Conservation (phyloP, 2,797 vertebrate species). For the Centroberyx gerrardi region DNA sequence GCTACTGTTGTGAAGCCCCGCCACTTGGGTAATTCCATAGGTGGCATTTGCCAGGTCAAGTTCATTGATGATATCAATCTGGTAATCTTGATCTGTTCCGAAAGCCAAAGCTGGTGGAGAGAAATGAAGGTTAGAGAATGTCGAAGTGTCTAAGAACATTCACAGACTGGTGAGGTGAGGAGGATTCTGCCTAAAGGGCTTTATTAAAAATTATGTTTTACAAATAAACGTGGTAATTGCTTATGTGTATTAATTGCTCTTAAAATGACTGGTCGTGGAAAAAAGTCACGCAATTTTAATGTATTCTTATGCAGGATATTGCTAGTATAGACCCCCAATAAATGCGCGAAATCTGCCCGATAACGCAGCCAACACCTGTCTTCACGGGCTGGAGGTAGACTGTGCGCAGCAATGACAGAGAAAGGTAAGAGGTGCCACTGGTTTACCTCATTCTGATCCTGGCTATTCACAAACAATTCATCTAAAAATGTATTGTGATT, state of each 20-base stretch:
- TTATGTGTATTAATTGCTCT: slow-evolving; percentile 10
- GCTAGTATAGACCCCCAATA: not conserved
- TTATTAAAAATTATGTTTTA: no score
- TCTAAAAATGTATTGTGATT: slow-evolving; percentile 8
- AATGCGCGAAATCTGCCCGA: slow-evolving; percentile 20
- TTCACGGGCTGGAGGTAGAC: slow-evolving; percentile 24
- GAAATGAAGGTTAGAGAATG: slow-evolving; percentile 55
- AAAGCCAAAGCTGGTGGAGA: slow-evolving; percentile 87
- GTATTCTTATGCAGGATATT: not conserved
- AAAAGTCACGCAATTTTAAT: slow-evolving; percentile 41
- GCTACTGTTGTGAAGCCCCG: slow-evolving; percentile 93
- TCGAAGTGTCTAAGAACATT: not conserved
- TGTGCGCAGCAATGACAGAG: slow-evolving; percentile 13
- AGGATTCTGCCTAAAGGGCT: slow-evolving; percentile 6
- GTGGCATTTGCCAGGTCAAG: slow-evolving; percentile 93
- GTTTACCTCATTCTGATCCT: not conserved
- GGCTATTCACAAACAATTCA: not conserved
- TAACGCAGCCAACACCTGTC: slow-evolving; percentile 61
- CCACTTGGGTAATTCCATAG: slow-evolving; percentile 92
- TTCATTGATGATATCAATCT: slow-evolving; percentile 94
- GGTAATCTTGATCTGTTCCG: slow-evolving; percentile 92
- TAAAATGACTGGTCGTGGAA: slow-evolving; percentile 12
- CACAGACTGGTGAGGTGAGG: not conserved
- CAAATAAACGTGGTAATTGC: not conserved
- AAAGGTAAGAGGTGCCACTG: slow-evolving; percentile 32